Conservation (phyloP, 2,113 vertebrate species). For the Platichthys flesus region DNA sequence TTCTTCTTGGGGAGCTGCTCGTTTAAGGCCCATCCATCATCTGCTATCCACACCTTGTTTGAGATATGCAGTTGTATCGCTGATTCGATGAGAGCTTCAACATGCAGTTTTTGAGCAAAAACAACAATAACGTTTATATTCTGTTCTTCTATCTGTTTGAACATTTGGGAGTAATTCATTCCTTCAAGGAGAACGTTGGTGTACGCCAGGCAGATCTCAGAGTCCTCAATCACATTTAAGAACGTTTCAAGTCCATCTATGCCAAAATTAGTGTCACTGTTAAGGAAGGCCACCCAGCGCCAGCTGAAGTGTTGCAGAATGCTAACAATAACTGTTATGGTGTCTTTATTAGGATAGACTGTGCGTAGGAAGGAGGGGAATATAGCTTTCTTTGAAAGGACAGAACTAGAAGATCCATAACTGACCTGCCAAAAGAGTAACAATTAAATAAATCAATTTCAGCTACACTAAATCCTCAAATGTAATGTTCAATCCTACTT, state of each 20-base stretch:
- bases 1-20: conserved; percentile 58
- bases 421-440: conserved; percentile 80
- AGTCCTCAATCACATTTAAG: conserved; percentile 38
- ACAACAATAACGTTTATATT: conserved; percentile 68
- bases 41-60: conserved; percentile 86
- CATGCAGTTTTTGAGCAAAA: conserved; percentile 42
- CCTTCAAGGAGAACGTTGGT: conserved; percentile 49
- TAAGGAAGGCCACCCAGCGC: conserved; percentile 86
- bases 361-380: conserved; percentile 87
- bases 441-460: not conserved
- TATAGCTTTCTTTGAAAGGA: conserved; percentile 78
- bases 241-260: conserved; percentile 67
- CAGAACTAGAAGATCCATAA: conserved; percentile 79
- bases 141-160: conserved; percentile 68
- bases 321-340: conserved; percentile 78
- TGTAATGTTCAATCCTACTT: not conserved
- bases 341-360: conserved; percentile 79
- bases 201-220: conserved; percentile 81
- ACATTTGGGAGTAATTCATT: conserved; percentile 42
- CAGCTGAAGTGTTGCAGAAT: conserved; percentile 83
- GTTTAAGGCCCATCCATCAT: conserved; percentile 83
- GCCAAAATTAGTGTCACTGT: conserved; percentile 77
- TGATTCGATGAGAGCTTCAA: conserved; percentile 69
- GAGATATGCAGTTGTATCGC: conserved; percentile 80
- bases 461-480: not conserved